Evolutionary conservation across 2,797 vertebrate species (phyloP), one percentile per base, ranked within the genome.

Genomic region (Neosilurus mollespiculum): DNA sequence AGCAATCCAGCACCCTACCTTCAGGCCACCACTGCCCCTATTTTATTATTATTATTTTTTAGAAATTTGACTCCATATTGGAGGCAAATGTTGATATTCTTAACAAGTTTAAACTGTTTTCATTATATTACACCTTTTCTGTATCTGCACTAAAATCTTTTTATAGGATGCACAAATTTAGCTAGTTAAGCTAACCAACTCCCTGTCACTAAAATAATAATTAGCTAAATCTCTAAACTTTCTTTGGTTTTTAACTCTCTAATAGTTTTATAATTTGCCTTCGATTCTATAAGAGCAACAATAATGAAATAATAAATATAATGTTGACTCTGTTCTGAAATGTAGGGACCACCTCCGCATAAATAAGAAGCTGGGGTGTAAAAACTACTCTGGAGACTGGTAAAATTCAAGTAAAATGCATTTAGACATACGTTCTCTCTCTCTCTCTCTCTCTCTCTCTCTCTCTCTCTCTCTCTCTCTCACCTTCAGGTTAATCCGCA

Each of bases 331-430:
- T 43, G 75, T 59, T 43, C 34, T 43, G 75, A n/a, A 61, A 43
- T 24, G 30, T 30, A 77, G 58, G 7, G 3, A 15, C 34, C 30
- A 12, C 56, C 75, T 43, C 59, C n/a, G 14, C n/a, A 64, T n/a
- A 43, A 49, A 62, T 49, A 77, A 62, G 30, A 70, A 22, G 62
- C 58, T 65, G 24, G 58, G 49, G 54, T 80, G 26, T 72, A 62
- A 14, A 80, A 76, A 71, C 53, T 81, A 76, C 24, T 75, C 58
- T 65, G n/a, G 18, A 59, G 72, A 30, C 4, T 72, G 34, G 69
- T 85, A 65, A 79, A 84, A 80, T 51, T 54, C 43, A 87, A 84
- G 34, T 65, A 75, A 75, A 75, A 58, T 18, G 51, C 4, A 70
- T 22, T 69, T 43, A 66, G 26, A 14, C 26, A 53, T 72, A 12